phyloP scores from a whole-genome alignment of 2,797 vertebrate species.

The Pseudochirops corinnae region DNA sequence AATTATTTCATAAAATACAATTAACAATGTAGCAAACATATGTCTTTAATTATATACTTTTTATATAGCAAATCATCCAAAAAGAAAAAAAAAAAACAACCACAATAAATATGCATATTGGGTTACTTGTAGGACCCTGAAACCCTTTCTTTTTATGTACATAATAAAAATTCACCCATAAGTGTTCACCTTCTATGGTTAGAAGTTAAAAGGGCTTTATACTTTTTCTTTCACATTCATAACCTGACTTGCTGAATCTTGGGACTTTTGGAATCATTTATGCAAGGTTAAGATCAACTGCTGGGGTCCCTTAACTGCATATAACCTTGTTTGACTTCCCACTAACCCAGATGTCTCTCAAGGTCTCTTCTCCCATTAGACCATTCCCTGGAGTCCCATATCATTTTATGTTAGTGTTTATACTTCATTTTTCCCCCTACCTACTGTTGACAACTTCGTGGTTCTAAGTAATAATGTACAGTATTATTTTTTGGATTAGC shows the following conservation, averaged over 20 bases:
- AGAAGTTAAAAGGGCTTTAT: background rate
- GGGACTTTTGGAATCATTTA: background rate
- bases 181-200: background rate
- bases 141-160: conserved; percentile 2
- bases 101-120: background rate
- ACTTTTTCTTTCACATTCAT: background rate
- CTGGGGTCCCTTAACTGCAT: conserved; percentile 2
- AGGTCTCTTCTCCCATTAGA: conserved; percentile 6
- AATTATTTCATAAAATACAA: conserved; percentile 18
- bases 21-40: background rate
- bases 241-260: background rate
- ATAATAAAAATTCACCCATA: background rate
- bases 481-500: conserved; percentile 6
- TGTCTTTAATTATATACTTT: background rate
- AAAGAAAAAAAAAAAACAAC: background rate
- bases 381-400: background rate
- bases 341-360: background rate
- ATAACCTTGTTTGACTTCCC: conserved; percentile 11
- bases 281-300: conserved; percentile 17
- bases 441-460: conserved; percentile 14
- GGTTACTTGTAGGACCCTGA: background rate
- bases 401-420: conserved; percentile 9
- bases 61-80: conserved; percentile 9
- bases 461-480: conserved; percentile 15
- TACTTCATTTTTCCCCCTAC: background rate